Conservation (phyloP, 2,888 invertebrate genomes). For the Lucinisca nassula region DNA sequence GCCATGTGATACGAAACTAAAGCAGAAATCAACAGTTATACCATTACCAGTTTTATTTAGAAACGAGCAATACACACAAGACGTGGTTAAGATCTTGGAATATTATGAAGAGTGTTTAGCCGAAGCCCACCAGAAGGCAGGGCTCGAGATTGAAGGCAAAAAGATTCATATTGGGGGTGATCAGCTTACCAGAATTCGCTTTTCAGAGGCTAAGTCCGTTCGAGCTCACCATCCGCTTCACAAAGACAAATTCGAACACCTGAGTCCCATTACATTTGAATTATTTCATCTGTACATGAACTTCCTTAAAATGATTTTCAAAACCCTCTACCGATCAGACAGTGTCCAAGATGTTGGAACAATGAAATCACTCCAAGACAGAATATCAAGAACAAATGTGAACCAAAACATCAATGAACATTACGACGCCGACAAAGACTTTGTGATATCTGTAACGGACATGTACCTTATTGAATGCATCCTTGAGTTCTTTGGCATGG, state of each 20-base stretch:
- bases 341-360: slow-evolving; percentile 34
- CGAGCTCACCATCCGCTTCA: not conserved
- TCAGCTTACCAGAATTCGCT: slow-evolving; percentile 15
- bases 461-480: slow-evolving; percentile 46
- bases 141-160: not conserved
- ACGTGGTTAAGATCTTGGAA: slow-evolving; percentile 59
- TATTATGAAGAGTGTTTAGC: slow-evolving; percentile 48
- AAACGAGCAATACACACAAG: slow-evolving; percentile 62
- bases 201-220: slow-evolving; percentile 23
- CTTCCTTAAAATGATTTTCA: slow-evolving; percentile 39
- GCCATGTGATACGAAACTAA: not conserved
- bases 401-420: not conserved
- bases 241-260: slow-evolving; percentile 38
- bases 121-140: slow-evolving; percentile 16
- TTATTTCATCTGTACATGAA: slow-evolving; percentile 67
- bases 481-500: slow-evolving; percentile 51
- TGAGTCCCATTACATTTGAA: slow-evolving; percentile 54
- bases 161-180: slow-evolving; percentile 38
- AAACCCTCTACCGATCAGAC: slow-evolving; percentile 40
- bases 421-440: slow-evolving; percentile 58
- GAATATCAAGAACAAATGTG: not conserved
- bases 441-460: slow-evolving; percentile 44
- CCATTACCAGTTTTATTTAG: slow-evolving; percentile 41
- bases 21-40: slow-evolving; percentile 29
- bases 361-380: not conserved